phyloP scores from a whole-genome alignment of 2,113 vertebrate species.

The Tichodroma muraria region DNA sequence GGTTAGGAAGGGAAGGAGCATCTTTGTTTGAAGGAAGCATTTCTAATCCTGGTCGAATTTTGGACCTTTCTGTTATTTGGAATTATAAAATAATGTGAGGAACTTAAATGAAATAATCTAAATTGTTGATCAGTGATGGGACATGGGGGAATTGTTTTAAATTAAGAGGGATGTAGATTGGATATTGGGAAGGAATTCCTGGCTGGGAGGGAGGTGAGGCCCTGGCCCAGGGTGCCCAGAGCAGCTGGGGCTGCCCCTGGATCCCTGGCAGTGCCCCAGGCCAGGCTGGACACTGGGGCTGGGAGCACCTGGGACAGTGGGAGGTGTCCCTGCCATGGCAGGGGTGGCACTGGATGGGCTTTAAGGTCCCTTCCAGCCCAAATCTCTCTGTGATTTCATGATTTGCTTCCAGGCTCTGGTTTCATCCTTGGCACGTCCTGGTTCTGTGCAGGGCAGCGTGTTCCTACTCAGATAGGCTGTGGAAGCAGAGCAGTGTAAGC shows the following conservation, averaged over 20 bases:
- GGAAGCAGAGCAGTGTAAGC: too few relatives aligned
- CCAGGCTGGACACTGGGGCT: background rate
- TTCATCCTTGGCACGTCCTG: background rate
- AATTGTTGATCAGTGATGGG: background rate
- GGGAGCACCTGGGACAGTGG: background rate
- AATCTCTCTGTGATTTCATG: background rate
- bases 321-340: background rate
- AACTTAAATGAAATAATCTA: background rate
- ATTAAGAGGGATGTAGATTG: background rate
- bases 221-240: background rate
- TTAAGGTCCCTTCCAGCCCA: background rate
- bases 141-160: background rate
- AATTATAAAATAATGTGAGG: background rate
- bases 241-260: background rate
- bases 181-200: background rate
- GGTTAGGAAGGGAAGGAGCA: background rate
- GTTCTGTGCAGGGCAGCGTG: background rate
- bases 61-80: background rate
- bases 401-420: background rate
- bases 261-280: background rate
- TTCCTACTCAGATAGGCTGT: fast-evolving
- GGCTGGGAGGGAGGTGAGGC: fast-evolving
- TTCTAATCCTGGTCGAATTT: background rate
- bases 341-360: fast-evolving
- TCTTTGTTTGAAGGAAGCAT: background rate